These are phyloP conservation scores for Pyrrhia umbra DNA, from an alignment of 2,888 invertebrate species.

Conservation along the genomic window DNA sequence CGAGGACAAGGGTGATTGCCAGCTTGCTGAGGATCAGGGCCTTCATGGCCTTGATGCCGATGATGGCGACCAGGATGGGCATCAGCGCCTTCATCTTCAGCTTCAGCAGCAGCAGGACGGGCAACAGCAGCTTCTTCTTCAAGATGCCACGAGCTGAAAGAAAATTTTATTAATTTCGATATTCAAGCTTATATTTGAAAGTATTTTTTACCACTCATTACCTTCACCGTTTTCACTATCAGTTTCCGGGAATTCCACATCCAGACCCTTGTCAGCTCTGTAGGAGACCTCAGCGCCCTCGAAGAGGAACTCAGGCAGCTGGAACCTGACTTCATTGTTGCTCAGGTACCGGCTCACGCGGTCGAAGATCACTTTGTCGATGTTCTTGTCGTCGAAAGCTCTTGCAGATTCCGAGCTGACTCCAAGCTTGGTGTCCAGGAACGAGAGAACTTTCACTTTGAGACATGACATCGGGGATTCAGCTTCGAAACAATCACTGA, in stretches of 20 bases:
- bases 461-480: constrained; percentile 93
- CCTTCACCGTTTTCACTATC: constrained; percentile 90
- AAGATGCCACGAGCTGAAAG: constrained; percentile 93
- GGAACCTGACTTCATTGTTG: constrained; percentile 93
- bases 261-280: constrained; percentile 92
- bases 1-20: constrained; percentile 94
- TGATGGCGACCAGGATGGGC: constrained; percentile 94
- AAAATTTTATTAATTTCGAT: constrained; percentile 45
- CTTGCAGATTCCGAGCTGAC: constrained; percentile 91
- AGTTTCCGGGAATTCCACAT: constrained; percentile 90
- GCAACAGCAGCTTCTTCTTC: constrained; percentile 95
- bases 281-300: constrained; percentile 92
- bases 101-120: constrained; percentile 94
- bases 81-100: constrained; percentile 95
- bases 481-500: constrained; percentile 93
- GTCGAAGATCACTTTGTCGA: constrained; percentile 94
- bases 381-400: constrained; percentile 90
- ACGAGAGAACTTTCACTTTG: constrained; percentile 94
- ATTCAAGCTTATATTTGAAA: not conserved
- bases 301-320: constrained; percentile 93
- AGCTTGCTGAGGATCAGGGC: constrained; percentile 96
- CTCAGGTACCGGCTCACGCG: constrained; percentile 93
- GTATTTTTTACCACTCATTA: constrained; percentile 64
- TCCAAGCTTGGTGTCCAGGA: constrained; percentile 93
- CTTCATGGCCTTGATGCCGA: constrained; percentile 95